Percentiles rank a stretch among this genome's conserved stretches.
phyloP scores from a whole-genome alignment of 2,888 invertebrate genomes.

The Andrena fulva region DNA sequence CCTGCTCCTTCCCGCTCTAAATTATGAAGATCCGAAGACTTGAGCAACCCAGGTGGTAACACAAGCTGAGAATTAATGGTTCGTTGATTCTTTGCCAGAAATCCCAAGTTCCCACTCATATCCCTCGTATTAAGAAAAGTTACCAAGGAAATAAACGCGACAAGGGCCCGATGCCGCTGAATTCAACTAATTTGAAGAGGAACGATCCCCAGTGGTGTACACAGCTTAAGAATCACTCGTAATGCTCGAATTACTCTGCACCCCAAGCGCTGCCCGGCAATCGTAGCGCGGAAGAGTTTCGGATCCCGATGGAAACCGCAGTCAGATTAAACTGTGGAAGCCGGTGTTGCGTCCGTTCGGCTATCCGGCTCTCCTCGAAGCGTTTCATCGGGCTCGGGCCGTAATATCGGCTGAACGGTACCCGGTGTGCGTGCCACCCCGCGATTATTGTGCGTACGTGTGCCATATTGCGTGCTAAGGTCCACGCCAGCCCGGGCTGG shows the following conservation, averaged over 20 bases:
- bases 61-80: no score
- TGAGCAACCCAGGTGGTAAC: no score
- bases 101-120: no score
- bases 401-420: neutral
- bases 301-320: neutral
- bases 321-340: slow-evolving; percentile 18
- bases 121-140: no score
- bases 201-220: neutral
- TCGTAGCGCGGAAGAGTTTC: neutral
- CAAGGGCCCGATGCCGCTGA: neutral
- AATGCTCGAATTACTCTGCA: neutral
- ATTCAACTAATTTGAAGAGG: neutral
- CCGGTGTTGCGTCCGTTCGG: neutral
- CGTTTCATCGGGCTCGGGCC: neutral
- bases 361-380: neutral
- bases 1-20: neutral
- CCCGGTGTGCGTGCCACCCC: slow-evolving; percentile 31
- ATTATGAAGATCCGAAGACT: no score
- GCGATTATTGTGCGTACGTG: slow-evolving; percentile 50
- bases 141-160: no score
- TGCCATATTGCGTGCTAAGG: slow-evolving; percentile 42
- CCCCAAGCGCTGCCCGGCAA: neutral
- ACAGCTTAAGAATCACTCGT: neutral
- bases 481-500: slow-evolving; percentile 27
- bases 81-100: no score